Evolutionary conservation across 1,140 invertebrate genomes (phyloP).

Genomic region (Piezodorus guildinii): DNA sequence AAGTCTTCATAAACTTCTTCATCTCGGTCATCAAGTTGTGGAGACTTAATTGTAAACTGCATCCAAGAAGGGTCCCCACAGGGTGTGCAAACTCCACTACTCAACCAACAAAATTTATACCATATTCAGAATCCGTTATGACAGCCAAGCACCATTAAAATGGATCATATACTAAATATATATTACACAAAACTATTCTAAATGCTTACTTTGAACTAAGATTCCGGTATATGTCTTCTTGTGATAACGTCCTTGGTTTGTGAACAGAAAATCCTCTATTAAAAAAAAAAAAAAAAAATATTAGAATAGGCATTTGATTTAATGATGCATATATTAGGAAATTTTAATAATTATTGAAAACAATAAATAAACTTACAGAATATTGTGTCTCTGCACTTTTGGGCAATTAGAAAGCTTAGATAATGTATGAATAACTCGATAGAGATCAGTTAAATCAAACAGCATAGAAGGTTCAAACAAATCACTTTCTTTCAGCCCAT

Average conservation of each 20-base stretch:
- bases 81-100: slow-evolving; percentile 11
- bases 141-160: too few species aligned
- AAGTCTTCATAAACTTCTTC: slow-evolving; percentile 79
- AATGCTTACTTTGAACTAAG: slow-evolving; percentile 41
- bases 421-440: slow-evolving; percentile 77
- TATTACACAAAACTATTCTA: slow-evolving; percentile 12
- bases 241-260: slow-evolving; percentile 50
- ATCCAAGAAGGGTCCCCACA: slow-evolving; percentile 17
- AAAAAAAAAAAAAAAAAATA: slow-evolving; percentile 32
- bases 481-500: slow-evolving; percentile 72
- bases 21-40: slow-evolving; percentile 48
- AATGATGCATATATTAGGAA: too few species aligned
- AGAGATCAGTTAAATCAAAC: slow-evolving; percentile 88
- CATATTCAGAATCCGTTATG: too few species aligned
- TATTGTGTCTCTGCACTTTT: slow-evolving; percentile 48
- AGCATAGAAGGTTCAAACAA: slow-evolving; percentile 85
- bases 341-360: too few species aligned
- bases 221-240: slow-evolving; percentile 75
- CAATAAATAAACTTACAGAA: slow-evolving; percentile 49
- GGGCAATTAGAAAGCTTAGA: slow-evolving; percentile 73
- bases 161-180: neutral
- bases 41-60: slow-evolving; percentile 39
- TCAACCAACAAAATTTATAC: slow-evolving; percentile 1
- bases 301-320: too few species aligned
- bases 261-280: slow-evolving; percentile 60